These are phyloP conservation scores for Gnathochromis pfefferi DNA, from an alignment of 2,113 vertebrate species.

Conservation along the genomic window DNA sequence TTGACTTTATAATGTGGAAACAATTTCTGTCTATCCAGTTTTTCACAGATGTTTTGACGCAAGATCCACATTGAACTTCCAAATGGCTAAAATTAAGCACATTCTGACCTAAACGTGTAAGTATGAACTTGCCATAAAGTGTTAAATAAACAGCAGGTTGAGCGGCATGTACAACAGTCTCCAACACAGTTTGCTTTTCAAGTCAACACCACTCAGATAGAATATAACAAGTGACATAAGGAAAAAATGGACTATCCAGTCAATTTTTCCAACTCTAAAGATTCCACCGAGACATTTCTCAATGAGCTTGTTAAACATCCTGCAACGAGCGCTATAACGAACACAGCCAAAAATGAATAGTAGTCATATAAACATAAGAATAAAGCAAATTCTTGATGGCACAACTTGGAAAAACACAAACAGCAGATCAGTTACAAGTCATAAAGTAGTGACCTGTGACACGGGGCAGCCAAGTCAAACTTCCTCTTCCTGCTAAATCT, in stretches of 20 bases:
- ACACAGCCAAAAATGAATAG: background rate
- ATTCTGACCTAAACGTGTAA: background rate
- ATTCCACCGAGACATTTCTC: conserved; percentile 10
- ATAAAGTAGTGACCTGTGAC: conserved; percentile 32
- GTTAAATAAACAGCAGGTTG: conserved; percentile 45
- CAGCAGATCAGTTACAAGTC: background rate
- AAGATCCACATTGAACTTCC: background rate
- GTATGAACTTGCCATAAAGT: conserved; percentile 12
- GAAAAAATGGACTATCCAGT: conserved; percentile 39
- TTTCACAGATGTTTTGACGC: background rate
- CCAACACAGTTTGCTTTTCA: conserved; percentile 41
- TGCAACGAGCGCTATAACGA: background rate
- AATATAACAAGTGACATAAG: conserved; percentile 6
- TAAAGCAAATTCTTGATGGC: background rate
- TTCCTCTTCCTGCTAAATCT: conserved; percentile 39
- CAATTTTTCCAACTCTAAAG: conserved; percentile 13
- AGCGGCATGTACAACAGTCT: conserved; percentile 16
- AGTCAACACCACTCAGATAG: conserved; percentile 53
- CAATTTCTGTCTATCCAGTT: background rate
- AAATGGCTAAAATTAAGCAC: background rate
- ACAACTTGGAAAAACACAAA: conserved; percentile 7
- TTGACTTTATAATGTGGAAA: conserved; percentile 6
- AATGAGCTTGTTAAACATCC: conserved; percentile 1
- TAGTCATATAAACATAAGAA: background rate
- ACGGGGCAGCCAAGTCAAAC: background rate